Conservation (phyloP, 1,140 invertebrate genomes). For the Bathynomus jamesi region DNA sequence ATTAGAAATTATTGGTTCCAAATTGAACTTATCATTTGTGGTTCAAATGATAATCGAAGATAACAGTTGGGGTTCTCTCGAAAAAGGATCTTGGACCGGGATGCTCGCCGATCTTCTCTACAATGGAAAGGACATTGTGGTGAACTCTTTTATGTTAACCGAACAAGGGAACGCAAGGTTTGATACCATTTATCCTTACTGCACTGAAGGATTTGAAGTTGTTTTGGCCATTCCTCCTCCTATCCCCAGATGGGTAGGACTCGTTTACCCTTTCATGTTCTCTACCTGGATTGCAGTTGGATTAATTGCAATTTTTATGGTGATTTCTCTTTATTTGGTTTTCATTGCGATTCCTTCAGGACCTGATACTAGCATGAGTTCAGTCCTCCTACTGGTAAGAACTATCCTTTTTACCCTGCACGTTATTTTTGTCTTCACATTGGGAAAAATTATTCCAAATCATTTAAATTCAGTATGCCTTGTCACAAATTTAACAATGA, state of each 20-base stretch:
- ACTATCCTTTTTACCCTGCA: too few species aligned
- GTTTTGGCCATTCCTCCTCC: constrained; percentile 9
- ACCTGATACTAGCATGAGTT: too few species aligned
- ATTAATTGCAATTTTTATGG: too few species aligned
- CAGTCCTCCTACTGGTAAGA: too few species aligned
- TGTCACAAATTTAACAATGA: too few species aligned
- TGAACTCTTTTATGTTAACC: constrained; percentile 21
- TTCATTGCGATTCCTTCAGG: too few species aligned
- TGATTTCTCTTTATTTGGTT: too few species aligned
- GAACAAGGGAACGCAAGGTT: constrained; percentile 14
- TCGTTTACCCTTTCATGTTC: constrained; percentile 22
- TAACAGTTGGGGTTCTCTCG: constrained; percentile 19
- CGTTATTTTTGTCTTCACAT: too few species aligned
- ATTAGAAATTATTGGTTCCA: constrained; percentile 11
- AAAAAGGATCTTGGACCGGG: constrained; percentile 20
- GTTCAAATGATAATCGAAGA: constrained; percentile 13
- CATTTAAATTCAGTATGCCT: too few species aligned
- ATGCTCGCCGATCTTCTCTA: constrained; percentile 30
- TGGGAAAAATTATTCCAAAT: too few species aligned
- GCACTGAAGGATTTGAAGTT: constrained; percentile 25
- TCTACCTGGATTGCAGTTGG: too few species aligned
- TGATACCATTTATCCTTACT: constrained; percentile 21
- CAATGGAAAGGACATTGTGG: constrained; percentile 13
- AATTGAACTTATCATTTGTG: constrained; percentile 18
- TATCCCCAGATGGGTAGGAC: constrained; percentile 10